Evolutionary conservation across 2,888 invertebrate genomes (phyloP), one percentile per base, ranked within the genome.

Genomic region (Coelopa pilipes): DNA sequence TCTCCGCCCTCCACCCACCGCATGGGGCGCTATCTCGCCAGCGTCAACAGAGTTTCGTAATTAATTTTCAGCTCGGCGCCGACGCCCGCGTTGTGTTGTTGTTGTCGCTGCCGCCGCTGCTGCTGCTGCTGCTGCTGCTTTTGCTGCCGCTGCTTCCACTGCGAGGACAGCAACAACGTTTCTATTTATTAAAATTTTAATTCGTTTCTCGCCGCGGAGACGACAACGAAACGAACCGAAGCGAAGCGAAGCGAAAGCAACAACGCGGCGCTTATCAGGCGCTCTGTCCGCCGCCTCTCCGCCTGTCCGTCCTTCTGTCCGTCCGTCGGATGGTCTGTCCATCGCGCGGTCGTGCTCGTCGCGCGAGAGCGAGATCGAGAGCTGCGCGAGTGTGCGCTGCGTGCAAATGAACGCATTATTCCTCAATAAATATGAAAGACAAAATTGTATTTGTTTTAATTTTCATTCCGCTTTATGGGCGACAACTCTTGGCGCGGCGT

Each of bases 251-350:
- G 12, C 65, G 34, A 17, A 19, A 65, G 17, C 47, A 19, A 1
- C 13, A 19, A n/a, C 47, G 65, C 19, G 67, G 67, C 67, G 67
- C 67, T 67, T 67, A 67, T 67, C 67, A 67, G 67, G 46, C 49
- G 13, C 53, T 24, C 17, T n/a, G n/a, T n/a, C n/a, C n/a, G n/a
- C n/a, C n/a, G n/a, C n/a, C n/a, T n/a, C n/a, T n/a, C n/a, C n/a
- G n/a, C n/a, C n/a, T n/a, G n/a, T n/a, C n/a, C n/a, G n/a, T n/a
- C n/a, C n/a, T n/a, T n/a, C n/a, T n/a, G n/a, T 1, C 49, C 24
- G 57, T 19, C 11, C 62, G n/a, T 34, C n/a, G 15, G 62, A 15
- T 24, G 12, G 45, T 13, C 13, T 62, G 62, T 53, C n/a, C n/a
- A 34, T 34, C 34, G 34, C 34, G 34, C 34, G 2, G 34, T 34